Percentiles rank a stretch among this genome's conserved stretches.
These are phyloP conservation scores for Automeris io DNA, from an alignment of 2,888 invertebrate genomes.

Conservation along the genomic window DNA sequence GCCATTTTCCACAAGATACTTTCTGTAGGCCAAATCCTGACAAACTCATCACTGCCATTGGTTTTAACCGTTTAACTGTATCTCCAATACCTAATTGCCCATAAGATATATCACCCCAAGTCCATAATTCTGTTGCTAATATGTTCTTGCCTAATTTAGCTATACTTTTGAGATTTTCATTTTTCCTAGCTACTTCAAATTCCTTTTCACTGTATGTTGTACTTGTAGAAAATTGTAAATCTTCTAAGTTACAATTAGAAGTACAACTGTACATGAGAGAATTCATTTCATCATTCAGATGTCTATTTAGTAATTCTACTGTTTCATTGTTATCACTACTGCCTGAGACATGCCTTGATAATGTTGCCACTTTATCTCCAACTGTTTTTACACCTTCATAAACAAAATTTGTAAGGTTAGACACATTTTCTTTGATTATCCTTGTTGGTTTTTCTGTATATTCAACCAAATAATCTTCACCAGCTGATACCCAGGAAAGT, in stretches of 20 bases:
- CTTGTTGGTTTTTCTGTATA: constrained; percentile 81
- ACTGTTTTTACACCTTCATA: constrained; percentile 86
- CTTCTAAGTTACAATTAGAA: constrained; percentile 74
- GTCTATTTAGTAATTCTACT: constrained; percentile 61
- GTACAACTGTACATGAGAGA: constrained; percentile 61
- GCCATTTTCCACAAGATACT: constrained; percentile 83
- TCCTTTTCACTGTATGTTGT: constrained; percentile 81
- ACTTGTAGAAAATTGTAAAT: constrained; percentile 81
- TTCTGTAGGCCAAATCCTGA: constrained; percentile 83
- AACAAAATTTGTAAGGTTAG: constrained; percentile 83
- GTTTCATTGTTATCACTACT: constrained; percentile 82
- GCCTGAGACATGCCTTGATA: constrained; percentile 85
- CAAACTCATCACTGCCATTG: constrained; percentile 81
- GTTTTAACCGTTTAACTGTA: constrained; percentile 83
- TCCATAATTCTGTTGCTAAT: constrained; percentile 87
- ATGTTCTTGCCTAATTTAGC: constrained; percentile 79
- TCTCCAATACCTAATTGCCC: constrained; percentile 91
- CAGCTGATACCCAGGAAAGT: constrained; percentile 83
- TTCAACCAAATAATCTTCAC: constrained; percentile 82
- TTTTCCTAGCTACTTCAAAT: constrained; percentile 74
- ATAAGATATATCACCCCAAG: constrained; percentile 85
- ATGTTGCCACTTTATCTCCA: constrained; percentile 83
- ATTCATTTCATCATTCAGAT: constrained; percentile 69
- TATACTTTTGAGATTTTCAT: constrained; percentile 76
- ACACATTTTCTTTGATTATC: constrained; percentile 84